A percentile compares a stretch with the other conserved stretches of the same genome.
Evolutionary conservation across 2,797 vertebrate genomes (phyloP).

Genomic region (Apogon hyalosoma): DNA sequence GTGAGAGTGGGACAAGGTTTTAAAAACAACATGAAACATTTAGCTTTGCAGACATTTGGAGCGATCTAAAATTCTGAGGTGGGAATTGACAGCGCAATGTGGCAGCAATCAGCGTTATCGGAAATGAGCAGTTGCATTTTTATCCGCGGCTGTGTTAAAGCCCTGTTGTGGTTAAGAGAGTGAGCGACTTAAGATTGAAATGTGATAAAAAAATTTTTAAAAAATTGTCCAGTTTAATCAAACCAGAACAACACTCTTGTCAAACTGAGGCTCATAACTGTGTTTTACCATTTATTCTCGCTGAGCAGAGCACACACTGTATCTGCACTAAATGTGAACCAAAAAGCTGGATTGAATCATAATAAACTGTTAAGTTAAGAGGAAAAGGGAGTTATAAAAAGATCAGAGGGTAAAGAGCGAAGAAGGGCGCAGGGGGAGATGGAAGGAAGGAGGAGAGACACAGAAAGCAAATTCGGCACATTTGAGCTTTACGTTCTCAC

Average conservation of each 20-base stretch:
- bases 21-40: conserved; percentile 8
- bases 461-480: conserved; percentile 24
- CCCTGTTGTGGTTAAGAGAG: conserved; percentile 41
- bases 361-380: conserved; percentile 6
- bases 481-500: conserved; percentile 7
- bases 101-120: conserved; percentile 53
- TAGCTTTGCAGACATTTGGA: conserved; percentile 1
- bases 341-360: conserved; percentile 12
- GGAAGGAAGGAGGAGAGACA: conserved; percentile 21
- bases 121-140: conserved; percentile 49
- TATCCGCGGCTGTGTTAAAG: conserved; percentile 45
- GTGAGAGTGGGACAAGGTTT: conserved; percentile 82
- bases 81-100: conserved; percentile 24
- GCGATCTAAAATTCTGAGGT: conserved; percentile 33
- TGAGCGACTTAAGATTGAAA: conserved; percentile 48
- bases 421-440: conserved; percentile 18
- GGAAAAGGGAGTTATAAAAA: conserved; percentile 59
- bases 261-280: conserved; percentile 1
- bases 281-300: conserved; percentile 1
- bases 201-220: conserved; percentile 36
- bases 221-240: conserved; percentile 19
- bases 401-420: conserved; percentile 57
- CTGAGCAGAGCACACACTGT: conserved; percentile 5
- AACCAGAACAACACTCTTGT: conserved; percentile 34
- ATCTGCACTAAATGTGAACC: conserved; percentile 1